These are phyloP conservation scores for Aphelinus atriplicis DNA, from an alignment of 1,140 invertebrate genomes.

Conservation along the genomic window DNA sequence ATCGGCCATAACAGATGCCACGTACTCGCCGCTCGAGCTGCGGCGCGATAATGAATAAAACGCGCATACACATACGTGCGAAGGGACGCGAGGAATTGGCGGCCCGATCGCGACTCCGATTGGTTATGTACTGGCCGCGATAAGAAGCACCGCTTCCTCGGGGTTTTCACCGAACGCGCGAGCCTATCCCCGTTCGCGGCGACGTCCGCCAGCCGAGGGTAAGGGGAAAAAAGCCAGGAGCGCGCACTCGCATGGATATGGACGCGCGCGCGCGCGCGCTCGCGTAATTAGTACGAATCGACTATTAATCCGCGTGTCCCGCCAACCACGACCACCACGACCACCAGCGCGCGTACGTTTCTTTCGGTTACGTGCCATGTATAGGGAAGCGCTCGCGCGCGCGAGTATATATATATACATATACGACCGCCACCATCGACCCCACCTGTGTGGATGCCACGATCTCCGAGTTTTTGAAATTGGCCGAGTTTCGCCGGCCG, in stretches of 20 bases:
- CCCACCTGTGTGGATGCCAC: no score
- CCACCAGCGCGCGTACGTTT: slow-evolving; percentile 46
- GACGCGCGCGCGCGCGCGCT: no score
- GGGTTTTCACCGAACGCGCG: no score
- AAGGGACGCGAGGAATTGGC: no score
- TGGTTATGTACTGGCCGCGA: background rate
- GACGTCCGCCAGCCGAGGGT: no score
- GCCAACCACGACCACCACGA: slow-evolving; percentile 31
- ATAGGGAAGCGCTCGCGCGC: slow-evolving; percentile 43
- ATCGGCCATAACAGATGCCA: slow-evolving; percentile 26
- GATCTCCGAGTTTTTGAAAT: no score
- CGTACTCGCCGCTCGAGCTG: background rate
- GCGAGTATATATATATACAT: background rate
- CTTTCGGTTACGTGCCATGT: slow-evolving; percentile 51
- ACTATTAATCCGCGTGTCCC: slow-evolving; percentile 52
- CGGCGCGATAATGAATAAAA: slow-evolving; percentile 27
- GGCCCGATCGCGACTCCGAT: background rate
- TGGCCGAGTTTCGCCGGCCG: no score
- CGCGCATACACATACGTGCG: background rate
- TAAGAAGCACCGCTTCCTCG: slow-evolving; percentile 5
- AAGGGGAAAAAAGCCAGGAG: no score
- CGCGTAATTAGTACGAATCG: slow-evolving; percentile 60
- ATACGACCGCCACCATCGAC: no score
- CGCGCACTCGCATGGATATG: no score
- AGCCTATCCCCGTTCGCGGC: no score